Percentiles rank a stretch among this genome's conserved stretches.
Conservation (phyloP, 2,888 invertebrate genomes). For the Drosophila vallismaia region DNA sequence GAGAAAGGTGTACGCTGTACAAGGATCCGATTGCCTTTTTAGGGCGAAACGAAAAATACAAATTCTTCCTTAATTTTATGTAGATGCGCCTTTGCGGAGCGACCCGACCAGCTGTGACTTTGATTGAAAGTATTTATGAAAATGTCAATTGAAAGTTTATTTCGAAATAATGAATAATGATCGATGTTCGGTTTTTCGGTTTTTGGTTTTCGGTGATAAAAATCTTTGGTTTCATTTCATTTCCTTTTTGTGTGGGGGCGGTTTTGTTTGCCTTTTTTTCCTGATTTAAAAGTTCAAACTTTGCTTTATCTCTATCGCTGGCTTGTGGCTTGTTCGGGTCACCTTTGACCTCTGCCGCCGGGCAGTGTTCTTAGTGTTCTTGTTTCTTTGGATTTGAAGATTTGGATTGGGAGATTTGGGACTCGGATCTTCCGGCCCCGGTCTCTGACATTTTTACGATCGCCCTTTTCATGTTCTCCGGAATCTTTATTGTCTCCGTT, state of each 20-base stretch:
- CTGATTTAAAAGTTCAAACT: slow-evolving; percentile 3
- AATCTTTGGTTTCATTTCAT: background rate
- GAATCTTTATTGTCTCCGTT: slow-evolving; percentile 31
- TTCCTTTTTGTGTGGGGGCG: slow-evolving; percentile 2
- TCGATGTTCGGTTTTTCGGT: slow-evolving; percentile 24
- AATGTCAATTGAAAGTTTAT: slow-evolving; percentile 49
- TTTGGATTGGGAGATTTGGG: background rate
- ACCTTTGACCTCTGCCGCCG: slow-evolving; percentile 42
- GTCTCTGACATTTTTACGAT: slow-evolving; percentile 60
- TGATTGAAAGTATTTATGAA: slow-evolving; percentile 57
- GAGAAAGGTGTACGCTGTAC: slow-evolving; percentile 17
- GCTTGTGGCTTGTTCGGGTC: slow-evolving; percentile 26
- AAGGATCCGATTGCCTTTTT: slow-evolving; percentile 14
- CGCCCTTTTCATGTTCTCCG: slow-evolving; percentile 44
- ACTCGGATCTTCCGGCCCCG: slow-evolving; percentile 22
- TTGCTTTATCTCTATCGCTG: background rate
- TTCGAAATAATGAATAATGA: slow-evolving; percentile 56
- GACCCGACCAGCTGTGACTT: slow-evolving; percentile 52
- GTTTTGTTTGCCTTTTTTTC: background rate
- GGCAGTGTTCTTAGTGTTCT: slow-evolving; percentile 11
- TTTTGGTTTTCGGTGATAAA: slow-evolving; percentile 2
- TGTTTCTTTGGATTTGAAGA: background rate
- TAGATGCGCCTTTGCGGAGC: too few species aligned
- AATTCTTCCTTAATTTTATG: slow-evolving; percentile 30
- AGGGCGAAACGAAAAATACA: slow-evolving; percentile 9